Evolutionary conservation across 2,113 vertebrate species (phyloP).

Genomic region (Lepidiolamprologus cunningtoni): DNA sequence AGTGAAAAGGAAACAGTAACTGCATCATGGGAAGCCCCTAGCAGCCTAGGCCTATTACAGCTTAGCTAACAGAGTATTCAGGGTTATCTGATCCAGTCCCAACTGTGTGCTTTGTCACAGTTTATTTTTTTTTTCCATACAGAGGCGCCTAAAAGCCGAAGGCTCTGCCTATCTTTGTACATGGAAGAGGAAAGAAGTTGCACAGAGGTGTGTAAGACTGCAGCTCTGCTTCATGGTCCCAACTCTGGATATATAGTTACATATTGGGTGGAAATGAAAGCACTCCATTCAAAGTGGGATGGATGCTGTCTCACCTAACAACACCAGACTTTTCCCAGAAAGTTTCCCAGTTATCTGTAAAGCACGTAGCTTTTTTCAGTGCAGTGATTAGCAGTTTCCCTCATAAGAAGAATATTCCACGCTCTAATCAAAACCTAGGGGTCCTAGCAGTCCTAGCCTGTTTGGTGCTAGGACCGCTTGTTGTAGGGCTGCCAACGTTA

Average conservation of each 20-base stretch:
- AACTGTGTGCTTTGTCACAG: not conserved
- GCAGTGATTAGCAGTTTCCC: not conserved
- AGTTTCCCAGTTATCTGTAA: not conserved
- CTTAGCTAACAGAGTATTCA: not conserved
- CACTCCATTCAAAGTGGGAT: not conserved
- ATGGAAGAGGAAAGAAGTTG: not conserved
- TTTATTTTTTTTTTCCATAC: rapidly evolving
- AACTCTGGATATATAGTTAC: not conserved
- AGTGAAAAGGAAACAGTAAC: not conserved
- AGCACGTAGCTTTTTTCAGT: not conserved
- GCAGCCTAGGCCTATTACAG: not conserved
- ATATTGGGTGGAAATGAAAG: not conserved
- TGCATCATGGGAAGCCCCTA: not conserved
- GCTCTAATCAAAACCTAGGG: not conserved
- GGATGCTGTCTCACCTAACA: not conserved
- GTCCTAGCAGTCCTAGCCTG: not conserved
- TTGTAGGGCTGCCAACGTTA: not conserved
- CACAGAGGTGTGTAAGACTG: not conserved
- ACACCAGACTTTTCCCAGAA: not conserved
- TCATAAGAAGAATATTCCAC: not conserved
- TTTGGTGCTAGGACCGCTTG: not conserved
- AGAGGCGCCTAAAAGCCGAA: not conserved
- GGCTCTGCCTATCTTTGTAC: not conserved
- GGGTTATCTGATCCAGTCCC: not conserved
- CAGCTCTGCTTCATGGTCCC: not conserved